These are phyloP conservation scores for Dascillus cervinus DNA, from an alignment of 2,888 invertebrate species.

Conservation along the genomic window DNA sequence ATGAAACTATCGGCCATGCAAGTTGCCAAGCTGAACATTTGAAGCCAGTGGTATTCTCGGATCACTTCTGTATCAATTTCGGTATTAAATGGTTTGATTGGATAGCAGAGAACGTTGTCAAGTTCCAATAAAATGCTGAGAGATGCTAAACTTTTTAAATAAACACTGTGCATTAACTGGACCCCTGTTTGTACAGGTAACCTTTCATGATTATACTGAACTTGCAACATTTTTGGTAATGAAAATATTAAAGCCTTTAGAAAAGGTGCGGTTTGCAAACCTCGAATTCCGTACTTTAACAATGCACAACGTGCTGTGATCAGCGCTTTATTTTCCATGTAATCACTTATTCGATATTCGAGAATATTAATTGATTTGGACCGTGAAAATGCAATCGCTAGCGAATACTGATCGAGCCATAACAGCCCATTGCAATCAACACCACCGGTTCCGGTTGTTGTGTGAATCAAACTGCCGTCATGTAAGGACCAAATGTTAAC, in stretches of 20 bases:
- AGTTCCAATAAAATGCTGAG: slow-evolving; percentile 48
- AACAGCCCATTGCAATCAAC: slow-evolving; percentile 42
- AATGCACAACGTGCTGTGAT: slow-evolving; percentile 46
- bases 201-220: slow-evolving; percentile 51
- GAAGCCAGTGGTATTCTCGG: slow-evolving; percentile 52
- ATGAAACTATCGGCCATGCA: slow-evolving; percentile 49
- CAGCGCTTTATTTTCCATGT: slow-evolving; percentile 41
- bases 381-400: slow-evolving; percentile 48
- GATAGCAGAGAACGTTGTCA: slow-evolving; percentile 47
- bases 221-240: slow-evolving; percentile 45
- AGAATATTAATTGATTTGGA: slow-evolving; percentile 48
- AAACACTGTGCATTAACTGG: slow-evolving; percentile 51
- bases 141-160: slow-evolving; percentile 50
- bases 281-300: slow-evolving; percentile 45
- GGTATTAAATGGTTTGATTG: slow-evolving; percentile 44
- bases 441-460: slow-evolving; percentile 46
- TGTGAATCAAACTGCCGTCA: slow-evolving; percentile 50
- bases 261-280: slow-evolving; percentile 48
- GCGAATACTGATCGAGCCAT: slow-evolving; percentile 45
- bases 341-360: slow-evolving; percentile 41
- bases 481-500: slow-evolving; percentile 55
- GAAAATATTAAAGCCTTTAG: slow-evolving; percentile 43
- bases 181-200: slow-evolving; percentile 50
- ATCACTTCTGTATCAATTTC: slow-evolving; percentile 31
- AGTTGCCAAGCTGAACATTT: slow-evolving; percentile 47